phyloP scores from a whole-genome alignment of 2,113 vertebrate genomes.

The Limnothrissa miodon region DNA sequence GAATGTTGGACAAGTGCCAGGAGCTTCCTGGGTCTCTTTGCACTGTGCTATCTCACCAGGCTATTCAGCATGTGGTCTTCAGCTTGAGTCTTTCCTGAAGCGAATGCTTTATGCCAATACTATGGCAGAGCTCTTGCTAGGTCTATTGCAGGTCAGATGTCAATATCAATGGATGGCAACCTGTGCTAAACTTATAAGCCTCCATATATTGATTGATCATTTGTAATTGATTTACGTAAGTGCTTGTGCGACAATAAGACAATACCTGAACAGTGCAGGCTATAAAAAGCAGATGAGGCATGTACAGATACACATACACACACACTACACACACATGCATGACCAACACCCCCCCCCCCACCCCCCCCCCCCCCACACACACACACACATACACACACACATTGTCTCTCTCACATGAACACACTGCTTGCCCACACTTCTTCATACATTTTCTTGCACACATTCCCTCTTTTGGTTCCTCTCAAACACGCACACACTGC shows the following conservation, averaged over 20 bases:
- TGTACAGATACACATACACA: background rate
- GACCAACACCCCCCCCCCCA: too few relatives aligned
- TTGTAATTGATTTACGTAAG: slow-evolving; percentile 16
- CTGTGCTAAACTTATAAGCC: slow-evolving; percentile 10
- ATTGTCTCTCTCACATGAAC: background rate
- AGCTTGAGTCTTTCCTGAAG: background rate
- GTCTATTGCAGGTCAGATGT: slow-evolving; percentile 7
- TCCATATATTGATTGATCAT: slow-evolving; percentile 14
- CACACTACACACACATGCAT: background rate
- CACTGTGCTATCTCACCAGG: background rate
- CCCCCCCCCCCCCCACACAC: too few relatives aligned
- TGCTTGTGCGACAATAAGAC: background rate
- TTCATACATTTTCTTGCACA: background rate
- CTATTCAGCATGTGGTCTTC: background rate
- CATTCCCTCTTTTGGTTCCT: background rate
- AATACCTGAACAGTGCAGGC: background rate
- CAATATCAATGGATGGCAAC: background rate
- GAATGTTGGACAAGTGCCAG: background rate
- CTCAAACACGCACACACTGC: background rate
- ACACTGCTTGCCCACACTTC: background rate
- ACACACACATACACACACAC: background rate
- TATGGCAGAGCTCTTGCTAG: background rate
- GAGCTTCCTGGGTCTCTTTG: background rate
- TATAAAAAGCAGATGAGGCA: background rate
- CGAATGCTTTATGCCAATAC: background rate